Evolutionary conservation across 2,113 vertebrate species (phyloP).

Genomic region (Myanophis thanlyinensis): DNA sequence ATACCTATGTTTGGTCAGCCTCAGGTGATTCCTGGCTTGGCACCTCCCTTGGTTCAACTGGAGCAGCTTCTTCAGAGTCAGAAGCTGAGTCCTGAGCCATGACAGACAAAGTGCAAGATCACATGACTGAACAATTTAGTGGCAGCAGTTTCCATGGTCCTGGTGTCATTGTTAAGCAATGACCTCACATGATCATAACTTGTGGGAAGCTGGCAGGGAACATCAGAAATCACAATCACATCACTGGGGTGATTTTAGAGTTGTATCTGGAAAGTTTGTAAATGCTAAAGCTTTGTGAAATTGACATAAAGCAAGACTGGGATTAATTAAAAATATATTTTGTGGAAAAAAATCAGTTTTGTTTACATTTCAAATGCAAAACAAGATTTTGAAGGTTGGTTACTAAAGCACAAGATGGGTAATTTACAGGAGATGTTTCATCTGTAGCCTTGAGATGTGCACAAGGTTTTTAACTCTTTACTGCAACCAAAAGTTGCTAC

Average conservation of each 20-base stretch:
- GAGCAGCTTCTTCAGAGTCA: neutral
- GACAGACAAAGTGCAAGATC: neutral
- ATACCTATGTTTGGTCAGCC: neutral
- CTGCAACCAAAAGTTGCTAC: neutral
- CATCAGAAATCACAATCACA: neutral
- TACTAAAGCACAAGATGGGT: neutral
- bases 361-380: neutral
- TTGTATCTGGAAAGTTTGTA: neutral
- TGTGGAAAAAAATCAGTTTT: neutral
- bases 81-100: neutral
- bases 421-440: neutral
- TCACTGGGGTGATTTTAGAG: neutral
- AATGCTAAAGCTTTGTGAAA: neutral
- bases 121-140: neutral
- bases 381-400: neutral
- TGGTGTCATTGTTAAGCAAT: neutral
- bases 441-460: neutral
- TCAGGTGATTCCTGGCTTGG: neutral
- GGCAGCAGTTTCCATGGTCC: neutral
- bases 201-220: neutral
- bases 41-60: neutral
- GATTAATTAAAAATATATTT: neutral
- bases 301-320: no score
- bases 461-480: neutral
- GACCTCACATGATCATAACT: neutral